phyloP scores from a whole-genome alignment of 2,797 vertebrate species.

The Remorina albescens region DNA sequence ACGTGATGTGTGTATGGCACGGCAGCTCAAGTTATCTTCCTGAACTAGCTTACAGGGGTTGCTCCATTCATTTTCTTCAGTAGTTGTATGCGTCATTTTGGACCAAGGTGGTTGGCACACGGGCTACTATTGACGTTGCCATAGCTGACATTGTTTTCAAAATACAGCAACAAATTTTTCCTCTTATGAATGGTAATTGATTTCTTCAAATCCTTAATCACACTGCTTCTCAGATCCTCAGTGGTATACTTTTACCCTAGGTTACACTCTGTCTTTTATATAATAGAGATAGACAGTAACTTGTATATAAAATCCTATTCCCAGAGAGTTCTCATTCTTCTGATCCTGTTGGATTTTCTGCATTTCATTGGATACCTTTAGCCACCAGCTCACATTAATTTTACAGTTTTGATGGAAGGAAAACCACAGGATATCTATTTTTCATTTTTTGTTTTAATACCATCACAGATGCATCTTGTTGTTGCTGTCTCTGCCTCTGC shows the following conservation, averaged over 20 bases:
- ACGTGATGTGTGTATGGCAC: no score
- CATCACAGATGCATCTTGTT: conserved; percentile 35
- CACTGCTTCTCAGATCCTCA: conserved; percentile 5
- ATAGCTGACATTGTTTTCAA: no score
- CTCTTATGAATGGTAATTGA: background rate
- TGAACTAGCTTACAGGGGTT: no score
- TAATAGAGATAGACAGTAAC: conserved; percentile 13
- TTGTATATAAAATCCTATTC: conserved; percentile 24
- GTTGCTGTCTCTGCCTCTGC: conserved; percentile 17
- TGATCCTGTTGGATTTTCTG: conserved; percentile 13
- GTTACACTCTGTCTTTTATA: background rate
- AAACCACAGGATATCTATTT: conserved; percentile 12
- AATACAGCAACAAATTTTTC: background rate
- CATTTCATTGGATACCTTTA: conserved; percentile 12
- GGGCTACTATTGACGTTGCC: background rate
- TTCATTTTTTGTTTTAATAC: conserved; percentile 37
- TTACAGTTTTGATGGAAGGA: conserved; percentile 44
- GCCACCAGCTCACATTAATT: conserved; percentile 19
- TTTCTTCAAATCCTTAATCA: conserved; percentile 12
- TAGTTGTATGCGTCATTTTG: no score
- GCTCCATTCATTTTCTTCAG: no score
- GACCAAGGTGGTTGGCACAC: background rate
- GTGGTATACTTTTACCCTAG: conserved; percentile 16
- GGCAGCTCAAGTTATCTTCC: no score
- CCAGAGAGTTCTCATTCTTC: conserved; percentile 9